phyloP scores from a whole-genome alignment of 2,797 vertebrate genomes.

The Sebastes variabilis region DNA sequence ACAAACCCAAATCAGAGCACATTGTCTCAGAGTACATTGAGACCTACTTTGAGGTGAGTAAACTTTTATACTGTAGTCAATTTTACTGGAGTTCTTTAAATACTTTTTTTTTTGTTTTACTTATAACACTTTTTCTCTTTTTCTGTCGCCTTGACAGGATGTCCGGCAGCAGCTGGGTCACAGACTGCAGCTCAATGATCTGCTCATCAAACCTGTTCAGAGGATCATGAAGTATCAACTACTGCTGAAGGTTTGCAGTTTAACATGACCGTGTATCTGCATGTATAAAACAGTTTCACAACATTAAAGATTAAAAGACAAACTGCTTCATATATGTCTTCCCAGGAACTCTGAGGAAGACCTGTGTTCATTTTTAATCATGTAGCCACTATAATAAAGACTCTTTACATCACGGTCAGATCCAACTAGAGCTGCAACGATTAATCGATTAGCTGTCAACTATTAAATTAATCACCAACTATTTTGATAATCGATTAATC shows the following conservation, averaged over 20 bases:
- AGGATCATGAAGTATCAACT: conserved; percentile 99
- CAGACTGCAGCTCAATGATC: conserved; percentile 93
- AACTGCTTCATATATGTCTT: not conserved
- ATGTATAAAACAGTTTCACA: not conserved
- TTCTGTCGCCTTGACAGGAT: conserved; percentile 80
- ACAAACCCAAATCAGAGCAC: conserved; percentile 98
- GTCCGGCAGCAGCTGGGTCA: conserved; percentile 94
- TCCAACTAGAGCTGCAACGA: not conserved
- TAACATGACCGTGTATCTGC: not conserved
- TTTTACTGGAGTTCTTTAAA: not conserved
- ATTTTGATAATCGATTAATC: no score
- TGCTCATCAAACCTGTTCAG: conserved; percentile 98
- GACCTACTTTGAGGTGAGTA: conserved; percentile 93
- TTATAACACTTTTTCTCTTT: not conserved
- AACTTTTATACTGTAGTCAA: not conserved
- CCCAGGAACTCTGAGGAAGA: not conserved
- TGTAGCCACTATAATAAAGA: not conserved
- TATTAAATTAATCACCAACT: no score
- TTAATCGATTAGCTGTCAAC: no score
- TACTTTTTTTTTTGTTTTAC: not conserved
- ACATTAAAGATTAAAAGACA: not conserved
- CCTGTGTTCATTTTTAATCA: not conserved
- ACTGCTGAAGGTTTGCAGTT: conserved; percentile 88
- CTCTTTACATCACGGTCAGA: not conserved
- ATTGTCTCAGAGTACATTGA: conserved; percentile 97